Conservation (phyloP, 2,797 vertebrate species). For the Phylloscopus collybita region DNA sequence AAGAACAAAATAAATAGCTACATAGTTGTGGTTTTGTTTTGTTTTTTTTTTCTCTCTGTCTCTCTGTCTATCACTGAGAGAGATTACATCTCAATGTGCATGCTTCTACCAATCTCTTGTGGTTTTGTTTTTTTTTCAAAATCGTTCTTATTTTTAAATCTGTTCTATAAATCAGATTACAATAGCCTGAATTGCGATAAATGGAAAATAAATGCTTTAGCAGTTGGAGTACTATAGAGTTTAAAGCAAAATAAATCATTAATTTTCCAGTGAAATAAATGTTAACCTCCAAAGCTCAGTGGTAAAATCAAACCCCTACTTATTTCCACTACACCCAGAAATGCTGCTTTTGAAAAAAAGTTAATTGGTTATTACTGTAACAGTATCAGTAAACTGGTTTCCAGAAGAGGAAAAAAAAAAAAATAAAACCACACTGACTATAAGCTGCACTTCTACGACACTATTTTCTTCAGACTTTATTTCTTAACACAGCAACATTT, state of each 20-base stretch:
- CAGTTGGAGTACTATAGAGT: not conserved
- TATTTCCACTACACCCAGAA: not conserved
- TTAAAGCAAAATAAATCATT: not conserved
- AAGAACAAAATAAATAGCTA: not conserved
- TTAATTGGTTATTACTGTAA: not conserved
- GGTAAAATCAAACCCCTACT: not conserved
- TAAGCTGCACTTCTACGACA: not conserved
- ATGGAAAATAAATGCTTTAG: not conserved
- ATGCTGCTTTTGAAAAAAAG: not conserved
- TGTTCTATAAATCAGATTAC: not conserved
- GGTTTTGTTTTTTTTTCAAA: not conserved
- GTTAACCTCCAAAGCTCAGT: not conserved
- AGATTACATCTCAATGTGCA: not conserved
- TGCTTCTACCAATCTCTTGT: not conserved
- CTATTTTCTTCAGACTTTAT: not conserved
- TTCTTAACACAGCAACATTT: not conserved
- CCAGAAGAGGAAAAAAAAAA: not conserved
- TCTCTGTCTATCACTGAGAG: not conserved
- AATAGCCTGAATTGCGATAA: not conserved
- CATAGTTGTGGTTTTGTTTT: rapidly evolving
- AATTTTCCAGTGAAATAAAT: not conserved
- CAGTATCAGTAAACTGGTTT: not conserved
- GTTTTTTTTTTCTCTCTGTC: rapidly evolving
- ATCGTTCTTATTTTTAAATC: not conserved
- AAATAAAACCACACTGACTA: rapidly evolving